These are phyloP conservation scores for Erebia epiphron DNA, from an alignment of 2,888 invertebrate species.

Conservation along the genomic window DNA sequence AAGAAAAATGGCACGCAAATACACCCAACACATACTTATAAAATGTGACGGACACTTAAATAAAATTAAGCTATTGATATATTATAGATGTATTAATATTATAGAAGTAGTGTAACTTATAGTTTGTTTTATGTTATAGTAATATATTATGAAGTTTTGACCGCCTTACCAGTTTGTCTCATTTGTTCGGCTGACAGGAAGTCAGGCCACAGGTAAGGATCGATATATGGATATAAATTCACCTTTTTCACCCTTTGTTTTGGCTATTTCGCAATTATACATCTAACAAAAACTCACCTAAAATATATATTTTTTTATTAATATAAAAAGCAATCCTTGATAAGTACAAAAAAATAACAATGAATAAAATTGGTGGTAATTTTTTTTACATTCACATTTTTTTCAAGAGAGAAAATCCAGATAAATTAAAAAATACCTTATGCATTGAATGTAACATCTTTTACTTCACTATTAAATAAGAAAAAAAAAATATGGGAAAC, in stretches of 20 bases:
- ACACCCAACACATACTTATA: too few species aligned
- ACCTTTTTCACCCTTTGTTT: conserved; percentile 38
- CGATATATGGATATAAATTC: conserved; percentile 34
- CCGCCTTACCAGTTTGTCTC: conserved; percentile 59
- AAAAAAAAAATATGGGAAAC: neutral
- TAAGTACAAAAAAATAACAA: neutral
- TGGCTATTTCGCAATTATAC: conserved; percentile 41
- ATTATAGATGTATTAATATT: conserved; percentile 23
- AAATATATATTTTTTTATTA: neutral
- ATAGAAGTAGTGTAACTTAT: conserved; percentile 29
- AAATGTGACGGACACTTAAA: too few species aligned
- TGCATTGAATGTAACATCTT: neutral
- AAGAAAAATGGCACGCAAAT: too few species aligned
- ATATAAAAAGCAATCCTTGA: too few species aligned
- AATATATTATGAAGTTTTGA: conserved; percentile 35
- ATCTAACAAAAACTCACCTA: neutral
- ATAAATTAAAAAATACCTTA: too few species aligned
- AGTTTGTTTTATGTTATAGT: conserved; percentile 34
- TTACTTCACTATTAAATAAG: neutral
- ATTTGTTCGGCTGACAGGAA: conserved; percentile 79
- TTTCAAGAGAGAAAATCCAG: too few species aligned
- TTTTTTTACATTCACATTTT: too few species aligned
- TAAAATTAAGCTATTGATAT: too few species aligned
- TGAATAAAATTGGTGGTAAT: neutral
- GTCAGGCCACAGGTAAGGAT: conserved; percentile 79